A percentile compares a stretch with the other conserved stretches of the same genome.
Evolutionary conservation across 2,797 vertebrate species (phyloP).

Genomic region (Falco cherrug): DNA sequence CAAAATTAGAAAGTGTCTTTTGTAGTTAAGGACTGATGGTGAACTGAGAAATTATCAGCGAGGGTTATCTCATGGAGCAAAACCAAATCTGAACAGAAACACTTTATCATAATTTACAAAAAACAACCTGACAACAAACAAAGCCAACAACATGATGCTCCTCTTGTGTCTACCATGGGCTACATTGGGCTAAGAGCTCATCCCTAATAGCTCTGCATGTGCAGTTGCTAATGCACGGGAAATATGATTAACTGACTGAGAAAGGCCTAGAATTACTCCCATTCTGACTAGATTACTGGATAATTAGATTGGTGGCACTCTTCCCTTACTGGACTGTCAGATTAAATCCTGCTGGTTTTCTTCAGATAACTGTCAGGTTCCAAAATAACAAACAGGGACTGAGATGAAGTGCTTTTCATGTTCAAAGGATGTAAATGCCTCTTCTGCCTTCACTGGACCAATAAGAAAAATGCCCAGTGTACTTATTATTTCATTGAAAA

Average conservation of each 20-base stretch:
- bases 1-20: background rate
- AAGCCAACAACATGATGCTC: slow-evolving; percentile 14
- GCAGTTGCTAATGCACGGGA: slow-evolving; percentile 86
- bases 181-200: slow-evolving; percentile 58
- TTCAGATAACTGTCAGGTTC: slow-evolving; percentile 75
- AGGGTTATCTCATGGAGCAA: background rate
- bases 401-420: slow-evolving; percentile 32
- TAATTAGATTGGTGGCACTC: slow-evolving; percentile 94
- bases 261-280: slow-evolving; percentile 89
- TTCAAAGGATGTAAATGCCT: slow-evolving; percentile 61
- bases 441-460: background rate
- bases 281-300: slow-evolving; percentile 89
- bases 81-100: slow-evolving; percentile 9
- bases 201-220: slow-evolving; percentile 77
- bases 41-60: background rate
- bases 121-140: background rate
- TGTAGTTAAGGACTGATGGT: background rate
- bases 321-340: slow-evolving; percentile 81
- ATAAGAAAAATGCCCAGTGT: slow-evolving; percentile 36
- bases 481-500: slow-evolving; percentile 57
- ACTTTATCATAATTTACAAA: slow-evolving; percentile 12
- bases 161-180: background rate
- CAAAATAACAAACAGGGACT: slow-evolving; percentile 70
- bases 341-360: slow-evolving; percentile 82
- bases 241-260: slow-evolving; percentile 90